Evolutionary conservation across 1,140 invertebrate species (phyloP).

Genomic region (Lasaia peninsularis): DNA sequence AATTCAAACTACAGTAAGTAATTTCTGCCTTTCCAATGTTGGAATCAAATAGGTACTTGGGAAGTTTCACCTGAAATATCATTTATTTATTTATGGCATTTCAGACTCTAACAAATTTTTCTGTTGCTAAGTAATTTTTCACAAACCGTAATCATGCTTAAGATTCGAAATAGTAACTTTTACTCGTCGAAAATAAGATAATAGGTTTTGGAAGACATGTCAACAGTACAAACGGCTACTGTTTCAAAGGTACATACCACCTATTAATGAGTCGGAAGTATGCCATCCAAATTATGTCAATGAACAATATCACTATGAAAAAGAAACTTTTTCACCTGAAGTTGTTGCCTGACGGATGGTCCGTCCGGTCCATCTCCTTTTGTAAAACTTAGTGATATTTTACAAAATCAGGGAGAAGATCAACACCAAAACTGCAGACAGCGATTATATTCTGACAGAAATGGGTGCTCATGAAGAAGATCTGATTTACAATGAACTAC

Average conservation of each 20-base stretch:
- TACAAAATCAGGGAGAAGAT: not conserved
- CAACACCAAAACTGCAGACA: not conserved
- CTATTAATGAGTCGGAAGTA: slow-evolving; percentile 13
- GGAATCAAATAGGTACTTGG: no score
- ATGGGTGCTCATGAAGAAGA: not conserved
- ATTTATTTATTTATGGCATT: no score
- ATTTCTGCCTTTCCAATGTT: no score
- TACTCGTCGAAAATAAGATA: not conserved
- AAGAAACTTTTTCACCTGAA: not conserved
- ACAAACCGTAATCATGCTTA: not conserved
- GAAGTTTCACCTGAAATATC: no score
- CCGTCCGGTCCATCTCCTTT: not conserved
- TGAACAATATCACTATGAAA: slow-evolving; percentile 16
- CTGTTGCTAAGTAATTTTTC: not conserved
- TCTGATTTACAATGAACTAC: not conserved
- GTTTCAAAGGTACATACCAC: slow-evolving; percentile 14
- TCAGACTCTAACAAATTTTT: no score
- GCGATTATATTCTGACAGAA: not conserved
- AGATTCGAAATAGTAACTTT: not conserved
- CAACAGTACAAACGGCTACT: slow-evolving; percentile 13
- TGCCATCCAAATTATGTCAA: slow-evolving; percentile 12
- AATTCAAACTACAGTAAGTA: slow-evolving; percentile 3
- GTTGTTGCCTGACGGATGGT: not conserved
- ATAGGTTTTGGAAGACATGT: slow-evolving; percentile 12
- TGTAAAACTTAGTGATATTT: not conserved